Evolutionary conservation across 2,888 invertebrate species (phyloP).

Genomic region (Byasa hedistus): DNA sequence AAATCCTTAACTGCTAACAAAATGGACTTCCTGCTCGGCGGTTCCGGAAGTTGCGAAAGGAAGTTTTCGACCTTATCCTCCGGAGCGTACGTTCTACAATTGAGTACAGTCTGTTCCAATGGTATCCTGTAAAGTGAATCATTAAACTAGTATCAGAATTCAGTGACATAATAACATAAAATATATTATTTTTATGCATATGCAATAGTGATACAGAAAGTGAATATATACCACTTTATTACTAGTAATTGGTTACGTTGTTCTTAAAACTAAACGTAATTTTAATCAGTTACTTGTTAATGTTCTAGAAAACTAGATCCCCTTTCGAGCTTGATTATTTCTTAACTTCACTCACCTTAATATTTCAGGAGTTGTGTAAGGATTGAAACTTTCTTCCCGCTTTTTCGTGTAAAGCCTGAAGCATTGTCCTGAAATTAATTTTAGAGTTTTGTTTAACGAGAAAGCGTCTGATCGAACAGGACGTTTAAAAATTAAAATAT

Average conservation of each 20-base stretch:
- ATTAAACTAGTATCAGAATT: background rate
- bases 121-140: slow-evolving; percentile 58
- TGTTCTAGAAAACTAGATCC: too few species aligned
- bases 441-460: too few species aligned
- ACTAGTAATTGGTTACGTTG: too few species aligned
- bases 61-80: slow-evolving; percentile 80
- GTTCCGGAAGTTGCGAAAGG: slow-evolving; percentile 81
- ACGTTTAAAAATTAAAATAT: too few species aligned
- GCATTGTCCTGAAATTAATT: slow-evolving; percentile 74
- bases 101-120: slow-evolving; percentile 79
- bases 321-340: too few species aligned
- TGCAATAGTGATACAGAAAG: background rate
- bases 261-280: too few species aligned
- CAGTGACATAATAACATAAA: too few species aligned
- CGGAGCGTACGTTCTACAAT: slow-evolving; percentile 81
- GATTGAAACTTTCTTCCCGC: slow-evolving; percentile 68
- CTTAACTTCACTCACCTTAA: slow-evolving; percentile 56
- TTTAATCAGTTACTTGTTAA: too few species aligned
- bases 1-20: slow-evolving; percentile 81
- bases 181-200: slow-evolving; percentile 5
- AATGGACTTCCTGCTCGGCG: slow-evolving; percentile 77
- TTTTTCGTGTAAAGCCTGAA: slow-evolving; percentile 74
- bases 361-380: slow-evolving; percentile 82
- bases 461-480: too few species aligned
- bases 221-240: background rate